Base-by-base conservation (phyloP, 2,888 invertebrate species). In the Celastrina argiolus region DNA sequence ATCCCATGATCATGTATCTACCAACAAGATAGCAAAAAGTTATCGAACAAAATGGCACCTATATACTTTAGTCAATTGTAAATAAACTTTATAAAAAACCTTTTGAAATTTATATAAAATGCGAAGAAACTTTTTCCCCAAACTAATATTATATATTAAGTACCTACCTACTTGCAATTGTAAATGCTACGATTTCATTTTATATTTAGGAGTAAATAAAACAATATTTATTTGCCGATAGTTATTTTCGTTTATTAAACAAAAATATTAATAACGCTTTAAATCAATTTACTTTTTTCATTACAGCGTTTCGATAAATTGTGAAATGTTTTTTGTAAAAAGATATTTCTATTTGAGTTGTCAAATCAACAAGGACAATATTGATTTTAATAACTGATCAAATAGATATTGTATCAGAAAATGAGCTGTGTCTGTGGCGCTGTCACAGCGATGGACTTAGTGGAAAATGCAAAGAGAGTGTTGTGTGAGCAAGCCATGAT, bases 311-410 rank as follows among this genome's bases (percentile, higher is more conserved):
- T 56, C 7, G 56, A 22, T n/a, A 22, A 18, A 56, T 3, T 56
- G 12, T 0, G n/a, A 2, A 56, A 22, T 26, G 5, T 12, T 36
- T 36, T 36, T 39, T 14, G 8, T 22, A 22, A 22, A 39, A 36
- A 41, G 5, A 14, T 12, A 39, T 39, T 63, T 63, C 22, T 39
- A 41, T 14, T 63, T 16, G 8, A 36, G 16, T 63, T 22, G 10
- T 22, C 4, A 12, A 26, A 14, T 6, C 1, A 28, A 18, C 12
- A 7, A 7, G 67, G 45, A 67, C 63, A 69, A 64, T 69, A 68
- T 68, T 68, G 69, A 69, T 70, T 71, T 69, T 70, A 71, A 71
- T 71, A 68, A 68, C 65, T 69, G 69, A 71, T 70, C 71, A 70
- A 71, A 69, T n/a, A n/a, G n/a, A n/a, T 70, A 70, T 69, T 64